Conservation (phyloP, 2,888 invertebrate genomes). For the Isoperla grammatica region DNA sequence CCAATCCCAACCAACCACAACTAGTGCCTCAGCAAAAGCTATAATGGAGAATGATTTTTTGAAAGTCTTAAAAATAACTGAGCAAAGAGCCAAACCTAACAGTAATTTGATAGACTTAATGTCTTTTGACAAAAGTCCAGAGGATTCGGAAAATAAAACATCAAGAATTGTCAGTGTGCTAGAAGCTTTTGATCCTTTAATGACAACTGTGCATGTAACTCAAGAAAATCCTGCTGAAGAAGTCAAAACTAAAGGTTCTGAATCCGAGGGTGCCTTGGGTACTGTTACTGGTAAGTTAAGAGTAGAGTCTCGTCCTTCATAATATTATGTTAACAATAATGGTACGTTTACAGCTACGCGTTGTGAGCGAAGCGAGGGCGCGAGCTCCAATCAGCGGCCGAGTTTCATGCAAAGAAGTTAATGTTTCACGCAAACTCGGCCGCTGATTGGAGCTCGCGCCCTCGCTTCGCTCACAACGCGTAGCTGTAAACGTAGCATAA, state of each 20-base stretch:
- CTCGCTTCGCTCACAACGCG: no score
- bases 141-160: conserved; percentile 9
- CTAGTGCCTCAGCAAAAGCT: background rate
- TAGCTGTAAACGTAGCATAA: no score
- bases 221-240: background rate
- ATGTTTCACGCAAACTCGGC: no score
- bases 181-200: conserved; percentile 83
- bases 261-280: no score
- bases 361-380: no score
- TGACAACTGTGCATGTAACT: conserved; percentile 42
- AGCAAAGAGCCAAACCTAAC: conserved; percentile 47
- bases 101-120: conserved; percentile 56
- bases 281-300: no score
- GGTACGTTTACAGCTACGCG: no score
- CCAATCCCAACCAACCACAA: background rate
- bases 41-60: conserved; percentile 29
- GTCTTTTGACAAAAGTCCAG: conserved; percentile 38
- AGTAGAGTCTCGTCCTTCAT: no score
- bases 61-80: conserved; percentile 44
- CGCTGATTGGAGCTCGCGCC: no score
- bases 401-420: no score
- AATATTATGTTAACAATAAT: no score
- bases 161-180: conserved; percentile 59
- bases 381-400: no score
- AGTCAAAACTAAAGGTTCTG: background rate